These are phyloP conservation scores for Metopolophium dirhodum DNA, from an alignment of 1,140 invertebrate species.

Conservation along the genomic window DNA sequence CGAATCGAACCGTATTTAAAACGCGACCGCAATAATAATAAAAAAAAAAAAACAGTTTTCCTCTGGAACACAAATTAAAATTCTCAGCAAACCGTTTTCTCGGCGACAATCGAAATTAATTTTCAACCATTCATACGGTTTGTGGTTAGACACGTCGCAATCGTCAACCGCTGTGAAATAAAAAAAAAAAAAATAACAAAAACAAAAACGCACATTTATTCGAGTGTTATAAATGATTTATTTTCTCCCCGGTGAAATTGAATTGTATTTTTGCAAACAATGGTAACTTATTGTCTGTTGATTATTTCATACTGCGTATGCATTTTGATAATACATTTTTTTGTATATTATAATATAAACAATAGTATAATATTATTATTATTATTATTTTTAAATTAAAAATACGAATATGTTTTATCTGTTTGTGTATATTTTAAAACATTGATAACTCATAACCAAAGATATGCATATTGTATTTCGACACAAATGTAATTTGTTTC, in stretches of 20 bases:
- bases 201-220: background rate
- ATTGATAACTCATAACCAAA: background rate
- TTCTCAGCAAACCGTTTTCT: background rate
- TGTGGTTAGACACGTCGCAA: background rate
- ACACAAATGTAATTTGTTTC: background rate
- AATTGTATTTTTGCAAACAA: background rate
- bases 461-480: background rate
- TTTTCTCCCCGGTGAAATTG: background rate
- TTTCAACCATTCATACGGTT: background rate
- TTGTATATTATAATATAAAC: background rate
- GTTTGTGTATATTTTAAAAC: background rate
- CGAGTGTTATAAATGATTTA: background rate
- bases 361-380: conserved; percentile 15
- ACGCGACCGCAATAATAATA: background rate
- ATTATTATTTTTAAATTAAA: background rate
- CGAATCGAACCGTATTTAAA: conserved; percentile 4
- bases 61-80: background rate
- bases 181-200: background rate
- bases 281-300: background rate
- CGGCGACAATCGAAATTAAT: conserved; percentile 16
- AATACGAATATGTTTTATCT: background rate
- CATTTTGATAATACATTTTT: background rate
- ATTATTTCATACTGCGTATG: background rate
- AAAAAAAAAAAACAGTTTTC: background rate
- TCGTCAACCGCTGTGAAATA: background rate